Evolutionary conservation across 1,140 invertebrate genomes (phyloP), one percentile per base, ranked within the genome.

Genomic region (Aphaenogaster rudis): DNA sequence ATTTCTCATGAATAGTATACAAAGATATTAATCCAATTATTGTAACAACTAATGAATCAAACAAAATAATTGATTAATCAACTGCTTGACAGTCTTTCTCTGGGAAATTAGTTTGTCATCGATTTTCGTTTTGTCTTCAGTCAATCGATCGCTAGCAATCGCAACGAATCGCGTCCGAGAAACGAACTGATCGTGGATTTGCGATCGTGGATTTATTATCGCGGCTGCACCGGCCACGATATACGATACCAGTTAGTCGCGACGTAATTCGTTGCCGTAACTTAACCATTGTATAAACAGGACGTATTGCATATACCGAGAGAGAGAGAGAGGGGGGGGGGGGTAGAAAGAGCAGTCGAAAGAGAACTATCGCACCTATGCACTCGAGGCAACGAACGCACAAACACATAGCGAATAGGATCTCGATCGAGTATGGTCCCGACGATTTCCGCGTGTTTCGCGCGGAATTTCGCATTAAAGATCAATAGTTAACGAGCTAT

Each of bases 251-350:
- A 61, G 48, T 67, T 85, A 88, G 74, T 78, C 71, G 64, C 28
- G 21, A 11, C 42, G 50, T 77, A 86, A 88, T 86, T 88, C 81
- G 71, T 63, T 77, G 39, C 81, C 69, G 21, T 48, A 54, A 39
- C 36, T 86, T 78, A 86, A 67, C 71, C 52, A 72, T 86, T 86
- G 71, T 78, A 86, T 57, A 64, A 87, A 87, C 39, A 87, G 54
- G 39, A 28, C 13, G 39, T n/a, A 66, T 82, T 64, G 69, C 15
- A 59, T 39, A 59, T 39, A 54, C 7, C 63, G 61, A 66, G 61
- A 15, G 45, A 79, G 15, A n/a, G 76, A 13, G 17, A 17, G 52
- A 33, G 21, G 7, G n/a, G 0, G 21, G 21, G 21, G 21, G 21
- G 21, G 1, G 21, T 28, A 39, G 50, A 57, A 11, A 72, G 21